phyloP scores from a whole-genome alignment of 64 coral and sea anemone genomes.

The Astreopora myriophthalma region DNA sequence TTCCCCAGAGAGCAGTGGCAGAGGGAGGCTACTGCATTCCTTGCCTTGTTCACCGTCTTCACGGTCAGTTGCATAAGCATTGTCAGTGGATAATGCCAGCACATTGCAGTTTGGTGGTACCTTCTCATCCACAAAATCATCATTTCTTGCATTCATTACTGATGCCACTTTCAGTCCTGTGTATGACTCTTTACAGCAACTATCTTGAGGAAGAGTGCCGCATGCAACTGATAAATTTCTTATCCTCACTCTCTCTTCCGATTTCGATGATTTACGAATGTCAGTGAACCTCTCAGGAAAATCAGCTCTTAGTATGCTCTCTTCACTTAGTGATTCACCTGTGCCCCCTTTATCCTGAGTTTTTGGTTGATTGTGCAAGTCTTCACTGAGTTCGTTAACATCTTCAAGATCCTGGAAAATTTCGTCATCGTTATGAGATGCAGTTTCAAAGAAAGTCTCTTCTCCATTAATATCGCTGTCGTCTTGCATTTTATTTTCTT shows the following conservation, averaged over 20 bases:
- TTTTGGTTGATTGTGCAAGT: not conserved
- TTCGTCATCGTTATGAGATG: not conserved
- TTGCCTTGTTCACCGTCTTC: not conserved
- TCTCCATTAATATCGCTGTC: not conserved
- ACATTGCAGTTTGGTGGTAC: not conserved
- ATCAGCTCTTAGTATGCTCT: not conserved
- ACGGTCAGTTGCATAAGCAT: not conserved
- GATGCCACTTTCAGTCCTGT: not conserved
- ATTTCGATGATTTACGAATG: too few relatives aligned
- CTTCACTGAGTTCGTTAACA: not conserved
- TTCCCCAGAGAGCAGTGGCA: conserved; percentile 13
- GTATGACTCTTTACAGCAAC: not conserved
- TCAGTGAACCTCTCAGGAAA: not conserved
- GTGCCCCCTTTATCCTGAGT: not conserved
- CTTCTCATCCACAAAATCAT: not conserved
- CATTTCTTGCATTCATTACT: not conserved
- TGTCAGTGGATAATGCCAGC: not conserved
- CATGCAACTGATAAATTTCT: not conserved
- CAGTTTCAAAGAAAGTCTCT: conserved; percentile 20
- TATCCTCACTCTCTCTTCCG: too few relatives aligned
- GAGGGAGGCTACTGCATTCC: not conserved
- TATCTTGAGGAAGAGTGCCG: not conserved
- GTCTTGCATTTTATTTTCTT: not conserved
- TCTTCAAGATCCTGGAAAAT: not conserved
- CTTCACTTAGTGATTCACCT: not conserved